Base-by-base conservation (phyloP, 2,888 invertebrate species). In the Clanis bilineata region DNA sequence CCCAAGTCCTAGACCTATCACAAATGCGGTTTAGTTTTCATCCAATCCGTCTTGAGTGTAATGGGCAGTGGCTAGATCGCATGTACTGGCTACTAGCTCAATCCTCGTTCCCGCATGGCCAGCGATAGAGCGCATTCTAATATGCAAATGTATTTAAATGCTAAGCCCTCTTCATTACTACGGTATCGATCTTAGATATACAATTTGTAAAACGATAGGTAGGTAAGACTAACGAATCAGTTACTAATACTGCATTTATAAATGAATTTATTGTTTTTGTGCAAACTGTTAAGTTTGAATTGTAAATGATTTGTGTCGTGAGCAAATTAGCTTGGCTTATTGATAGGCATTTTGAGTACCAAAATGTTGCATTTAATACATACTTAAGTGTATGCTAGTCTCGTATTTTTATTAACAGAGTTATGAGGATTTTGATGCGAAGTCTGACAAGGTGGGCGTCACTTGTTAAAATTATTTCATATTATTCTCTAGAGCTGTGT, bases 61-160 rank as follows among this genome's bases (percentile, higher is more conserved):
- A 58, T 47, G 45, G 57, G 23, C 47, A 58, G 45, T 18, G 43
- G 28, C n/a, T 15, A 38, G 18, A 51, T 25, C 25, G 39, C 36
- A 47, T 58, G 25, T 10, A 36, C 38, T 56, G n/a, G 28, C 25
- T 10, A 36, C 38, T 56, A 9, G 28, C 25, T 39, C 25, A 51
- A 39, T 25, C 15, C 38, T 38, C n/a, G 32, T 38, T 39, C 38
- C n/a, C 58, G 58, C 25, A 25, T 55, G 56, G 64, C 62, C 67
- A 67, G 64, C 71, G 76, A 73, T 74, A 70, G 83, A 86, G 82
- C 86, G 90, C 89, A 89, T 90, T 88, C 92, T 88, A 90, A 88
- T 90, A 92, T 92, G 92, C 92, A 89, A 92, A 92, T 92, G 87
- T 92, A 91, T 92, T 92, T 90, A 92, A 92, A 92, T 92, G 86